phyloP scores from a whole-genome alignment of 2,113 vertebrate species.

The Malurus melanocephalus region DNA sequence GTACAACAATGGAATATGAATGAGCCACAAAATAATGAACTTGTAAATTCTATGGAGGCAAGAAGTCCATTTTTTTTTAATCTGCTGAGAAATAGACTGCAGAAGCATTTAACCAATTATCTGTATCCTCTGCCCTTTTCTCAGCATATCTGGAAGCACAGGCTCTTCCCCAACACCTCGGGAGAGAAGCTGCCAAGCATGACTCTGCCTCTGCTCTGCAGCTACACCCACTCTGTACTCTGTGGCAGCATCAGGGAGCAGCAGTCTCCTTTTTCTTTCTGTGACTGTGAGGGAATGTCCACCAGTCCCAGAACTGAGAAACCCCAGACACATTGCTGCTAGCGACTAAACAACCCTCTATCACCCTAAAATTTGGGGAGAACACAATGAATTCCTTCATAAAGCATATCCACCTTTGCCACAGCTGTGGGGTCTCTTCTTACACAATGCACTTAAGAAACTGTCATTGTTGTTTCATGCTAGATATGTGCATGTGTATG shows the following conservation, averaged over 20 bases:
- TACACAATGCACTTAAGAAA: not conserved
- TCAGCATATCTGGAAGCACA: not conserved
- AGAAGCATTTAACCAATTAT: not conserved
- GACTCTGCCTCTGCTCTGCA: not conserved
- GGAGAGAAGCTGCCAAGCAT: not conserved
- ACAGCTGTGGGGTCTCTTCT: not conserved
- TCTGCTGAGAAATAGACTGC: not conserved
- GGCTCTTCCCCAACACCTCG: not conserved
- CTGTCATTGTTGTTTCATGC: not conserved
- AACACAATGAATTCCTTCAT: not conserved
- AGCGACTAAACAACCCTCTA: not conserved
- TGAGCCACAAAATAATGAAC: not conserved
- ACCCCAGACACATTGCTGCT: not conserved
- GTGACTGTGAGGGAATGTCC: not conserved
- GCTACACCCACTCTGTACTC: constrained; percentile 3
- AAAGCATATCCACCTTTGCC: not conserved
- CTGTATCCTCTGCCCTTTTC: not conserved
- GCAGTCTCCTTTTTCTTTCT: not conserved
- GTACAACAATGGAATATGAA: not conserved
- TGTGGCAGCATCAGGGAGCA: not conserved
- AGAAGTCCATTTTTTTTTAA: not conserved
- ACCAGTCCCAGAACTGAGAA: not conserved
- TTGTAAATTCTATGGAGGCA: not conserved
- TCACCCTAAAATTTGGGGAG: not conserved
- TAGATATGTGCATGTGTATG: not conserved